phyloP scores from a whole-genome alignment of 1,140 invertebrate species.

The Drosophila subobscura region DNA sequence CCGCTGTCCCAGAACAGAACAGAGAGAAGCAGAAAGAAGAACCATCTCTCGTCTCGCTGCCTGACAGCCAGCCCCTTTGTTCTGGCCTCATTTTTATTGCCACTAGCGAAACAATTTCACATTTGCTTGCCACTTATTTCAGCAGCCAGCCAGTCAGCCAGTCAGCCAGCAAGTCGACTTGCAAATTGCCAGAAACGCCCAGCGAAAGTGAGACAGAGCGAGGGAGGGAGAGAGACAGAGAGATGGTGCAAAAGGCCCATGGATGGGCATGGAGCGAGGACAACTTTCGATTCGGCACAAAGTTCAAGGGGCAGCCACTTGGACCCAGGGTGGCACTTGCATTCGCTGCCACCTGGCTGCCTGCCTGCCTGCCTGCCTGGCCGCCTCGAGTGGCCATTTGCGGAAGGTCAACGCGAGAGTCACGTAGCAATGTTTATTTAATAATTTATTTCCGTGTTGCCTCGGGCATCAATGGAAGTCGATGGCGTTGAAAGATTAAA shows the following conservation, averaged over 20 bases:
- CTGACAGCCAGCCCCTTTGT: conserved; percentile 51
- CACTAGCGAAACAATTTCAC: conserved; percentile 63
- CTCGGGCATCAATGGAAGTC: neutral
- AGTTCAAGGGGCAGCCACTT: conserved; percentile 26
- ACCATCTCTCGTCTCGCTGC: conserved; percentile 58
- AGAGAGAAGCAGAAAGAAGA: conserved; percentile 9
- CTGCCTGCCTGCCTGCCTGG: too few relatives aligned
- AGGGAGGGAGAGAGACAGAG: too few relatives aligned
- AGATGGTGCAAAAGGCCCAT: conserved; percentile 33
- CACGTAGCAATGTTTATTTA: conserved; percentile 46
- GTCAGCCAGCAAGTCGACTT: conserved; percentile 34
- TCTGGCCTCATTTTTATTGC: conserved; percentile 51
- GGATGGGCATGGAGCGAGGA: neutral
- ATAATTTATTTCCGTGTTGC: conserved; percentile 39
- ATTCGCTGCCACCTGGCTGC: conserved; percentile 7
- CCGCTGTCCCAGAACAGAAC: conserved; percentile 1
- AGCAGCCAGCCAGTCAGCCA: too few relatives aligned
- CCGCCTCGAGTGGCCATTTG: conserved; percentile 16
- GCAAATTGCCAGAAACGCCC: conserved; percentile 51
- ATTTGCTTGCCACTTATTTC: conserved; percentile 47
- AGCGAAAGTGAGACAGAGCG: conserved; percentile 6
- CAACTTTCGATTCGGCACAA: conserved; percentile 31
- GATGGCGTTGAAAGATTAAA: neutral
- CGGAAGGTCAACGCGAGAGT: conserved; percentile 38
- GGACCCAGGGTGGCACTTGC: neutral